Evolutionary conservation across 2,797 vertebrate species (phyloP).

Genomic region (Cyprinodon diabolis): DNA sequence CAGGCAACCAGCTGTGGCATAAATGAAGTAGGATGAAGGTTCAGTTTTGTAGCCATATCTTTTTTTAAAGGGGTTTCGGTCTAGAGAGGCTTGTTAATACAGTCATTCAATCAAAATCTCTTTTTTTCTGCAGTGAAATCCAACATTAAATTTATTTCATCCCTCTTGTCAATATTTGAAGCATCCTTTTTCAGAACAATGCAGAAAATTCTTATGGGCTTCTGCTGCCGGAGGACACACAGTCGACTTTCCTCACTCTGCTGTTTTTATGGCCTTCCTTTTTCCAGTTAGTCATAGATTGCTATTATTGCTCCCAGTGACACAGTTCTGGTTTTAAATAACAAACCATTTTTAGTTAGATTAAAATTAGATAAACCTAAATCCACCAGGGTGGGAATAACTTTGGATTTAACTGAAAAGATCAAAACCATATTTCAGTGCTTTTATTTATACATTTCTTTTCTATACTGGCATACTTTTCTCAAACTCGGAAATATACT

Average conservation of each 20-base stretch:
- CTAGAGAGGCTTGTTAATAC: neutral
- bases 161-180: neutral
- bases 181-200: neutral
- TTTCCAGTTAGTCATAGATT: neutral
- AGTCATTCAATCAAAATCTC: neutral
- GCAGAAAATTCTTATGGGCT: neutral
- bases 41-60: neutral
- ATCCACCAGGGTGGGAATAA: neutral
- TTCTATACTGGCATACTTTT: neutral
- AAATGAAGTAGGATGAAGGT: neutral
- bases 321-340: too few species aligned
- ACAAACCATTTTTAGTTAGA: neutral
- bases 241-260: neutral
- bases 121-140: neutral
- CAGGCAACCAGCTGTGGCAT: neutral
- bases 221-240: neutral
- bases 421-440: too few species aligned
- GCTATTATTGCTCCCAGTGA: neutral
- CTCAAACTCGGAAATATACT: too few species aligned
- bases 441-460: neutral
- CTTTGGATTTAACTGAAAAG: neutral
- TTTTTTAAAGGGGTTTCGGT: neutral
- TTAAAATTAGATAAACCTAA: neutral
- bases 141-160: neutral
- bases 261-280: neutral